Evolutionary conservation across 2,113 vertebrate genomes (phyloP), one percentile per base, ranked within the genome.

Genomic region (Microtus richardsoni): DNA sequence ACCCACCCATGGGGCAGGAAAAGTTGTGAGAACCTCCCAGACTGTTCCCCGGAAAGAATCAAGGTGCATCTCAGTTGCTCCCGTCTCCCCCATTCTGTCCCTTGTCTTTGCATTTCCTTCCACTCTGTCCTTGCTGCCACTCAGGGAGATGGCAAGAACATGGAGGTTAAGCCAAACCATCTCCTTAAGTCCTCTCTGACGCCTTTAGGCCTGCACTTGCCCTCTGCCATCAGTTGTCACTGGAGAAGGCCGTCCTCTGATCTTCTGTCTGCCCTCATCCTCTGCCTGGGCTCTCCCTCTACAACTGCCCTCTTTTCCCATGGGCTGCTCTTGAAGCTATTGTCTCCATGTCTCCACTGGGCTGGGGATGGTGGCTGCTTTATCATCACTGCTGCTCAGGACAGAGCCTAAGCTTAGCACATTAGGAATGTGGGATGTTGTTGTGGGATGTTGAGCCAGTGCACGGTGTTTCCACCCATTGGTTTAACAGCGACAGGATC

Each of bases 221-320:
- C 12, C 47, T 36, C 13, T 52, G 33, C 11, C 66, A 19, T 11
- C 0, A 2, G 7, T 2, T 41, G 7, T 22, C 14, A 1, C 5
- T 5, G 33, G 16, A 10, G 19, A 41, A 52, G 58, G 6, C n/a
- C 49, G n/a, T 30, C 6, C 10, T 26, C 52, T 3, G 30, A 33
- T 3, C 89, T 52, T 3, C 82, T 64, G 26, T 39, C 30, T 13
- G 6, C n/a, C 49, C 2, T 21, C 11, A 44, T 7, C 3, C 19
- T 60, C 26, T 24, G n/a, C 3, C 11, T 24, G 16, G 26, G 24
- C 28, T 10, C 21, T 75, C 5, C 54, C 17, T 54, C 22, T 30
- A 62, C 28, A 21, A 60, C 66, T 1, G 0, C 9, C 44, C 16
- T 80, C 8, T 41, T 21, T 36, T 33, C 39, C 41, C 64, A 4